These are phyloP conservation scores for Aphelinus certus DNA, from an alignment of 1,140 invertebrate genomes.

Conservation along the genomic window DNA sequence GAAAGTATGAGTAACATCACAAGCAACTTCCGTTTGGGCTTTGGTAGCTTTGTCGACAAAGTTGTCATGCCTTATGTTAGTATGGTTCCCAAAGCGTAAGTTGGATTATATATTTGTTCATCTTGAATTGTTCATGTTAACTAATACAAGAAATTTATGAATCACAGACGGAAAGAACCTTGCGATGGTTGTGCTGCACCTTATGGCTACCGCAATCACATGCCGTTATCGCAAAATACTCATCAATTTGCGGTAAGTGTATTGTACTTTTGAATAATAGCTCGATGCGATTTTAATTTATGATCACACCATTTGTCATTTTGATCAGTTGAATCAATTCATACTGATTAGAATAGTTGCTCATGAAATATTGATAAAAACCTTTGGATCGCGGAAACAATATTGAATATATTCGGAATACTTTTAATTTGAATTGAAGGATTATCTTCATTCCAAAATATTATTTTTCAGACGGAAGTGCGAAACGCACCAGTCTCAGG, in stretches of 20 bases:
- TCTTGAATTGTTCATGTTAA: neutral
- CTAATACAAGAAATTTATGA: neutral
- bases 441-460: no score
- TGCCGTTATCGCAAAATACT: slow-evolving; percentile 87
- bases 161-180: slow-evolving; percentile 73
- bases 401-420: no score
- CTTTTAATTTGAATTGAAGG: no score
- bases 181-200: slow-evolving; percentile 88
- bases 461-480: slow-evolving; percentile 73
- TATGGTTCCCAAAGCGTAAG: slow-evolving; percentile 80
- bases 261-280: no score
- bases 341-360: no score
- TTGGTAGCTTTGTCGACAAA: slow-evolving; percentile 99
- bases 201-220: slow-evolving; percentile 95
- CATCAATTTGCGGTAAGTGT: slow-evolving; percentile 74
- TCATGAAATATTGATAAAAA: no score
- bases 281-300: no score
- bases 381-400: no score
- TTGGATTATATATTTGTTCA: slow-evolving; percentile 38
- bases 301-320: no score
- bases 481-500: slow-evolving; percentile 86
- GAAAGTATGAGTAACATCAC: slow-evolving; percentile 88
- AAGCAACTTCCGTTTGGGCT: slow-evolving; percentile 93
- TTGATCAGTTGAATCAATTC: no score
- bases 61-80: slow-evolving; percentile 96